Base-by-base conservation (phyloP, 2,888 invertebrate genomes). In the Aleiodes leptofemur region DNA sequence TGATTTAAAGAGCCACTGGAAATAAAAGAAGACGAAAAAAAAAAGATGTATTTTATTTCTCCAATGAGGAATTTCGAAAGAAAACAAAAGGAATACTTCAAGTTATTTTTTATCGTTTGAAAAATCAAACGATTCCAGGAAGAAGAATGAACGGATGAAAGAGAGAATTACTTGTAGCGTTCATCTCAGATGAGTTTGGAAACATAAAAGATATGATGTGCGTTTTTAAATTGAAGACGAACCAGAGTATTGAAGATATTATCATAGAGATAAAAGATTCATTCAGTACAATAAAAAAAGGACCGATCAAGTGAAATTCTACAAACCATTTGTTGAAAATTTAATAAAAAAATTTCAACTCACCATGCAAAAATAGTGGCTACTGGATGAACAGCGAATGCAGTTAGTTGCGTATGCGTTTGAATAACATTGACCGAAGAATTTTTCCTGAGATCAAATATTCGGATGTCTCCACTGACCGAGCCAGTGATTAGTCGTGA, bases 311-410 rank as follows among this genome's bases (percentile, higher is more conserved):
- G 3, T 51, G 6, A 14, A 55, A 16, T 16, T 29, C 57, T 13
- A 4, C 5, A 23, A 6, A 8, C 1, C 0, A 31, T 9, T 8
- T 13, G 3, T 11, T 9, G 13, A 29, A 57, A 57, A 57, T 29
- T 16, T 29, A n/a, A 50, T 48, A n/a, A 72, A 59, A 50, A 13
- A 23, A 68, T 55, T 59, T 16, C 0, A 73, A 88, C 91, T 90
- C 89, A 96, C 96, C 97, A 96, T 53, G 97, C 97, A 85, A 97
- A 92, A 78, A 96, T 92, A 89, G 95, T 94, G 72, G 95, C 94
- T 74, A 92, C 91, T 79, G 94, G 93, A 90, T 98, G 98, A 73
- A 96, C 93, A 76, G 96, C 93, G 90, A 97, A 92, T 76, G 97
- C 94, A 69, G 95, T 95, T 83, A 97, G 94, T 82, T 95, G 95